phyloP scores from a whole-genome alignment of 2,888 invertebrate genomes.

The Tetanocera ferruginea region DNA sequence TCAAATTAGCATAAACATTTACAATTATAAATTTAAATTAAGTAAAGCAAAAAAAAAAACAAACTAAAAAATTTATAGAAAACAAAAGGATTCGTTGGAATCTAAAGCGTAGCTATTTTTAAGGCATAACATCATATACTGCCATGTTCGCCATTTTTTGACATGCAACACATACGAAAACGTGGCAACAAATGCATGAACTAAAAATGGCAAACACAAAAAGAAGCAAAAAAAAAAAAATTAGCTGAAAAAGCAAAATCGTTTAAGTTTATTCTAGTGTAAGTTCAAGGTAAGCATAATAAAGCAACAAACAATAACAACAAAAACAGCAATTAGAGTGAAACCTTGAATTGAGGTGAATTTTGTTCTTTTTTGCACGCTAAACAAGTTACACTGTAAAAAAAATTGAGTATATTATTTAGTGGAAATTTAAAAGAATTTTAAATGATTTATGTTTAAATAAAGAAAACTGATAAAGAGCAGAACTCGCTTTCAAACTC shows the following conservation, averaged over 20 bases:
- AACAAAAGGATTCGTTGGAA: neutral
- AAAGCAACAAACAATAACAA: constrained; percentile 22
- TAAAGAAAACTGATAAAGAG: no score
- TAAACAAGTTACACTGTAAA: neutral
- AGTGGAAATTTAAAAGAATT: no score
- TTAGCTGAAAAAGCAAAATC: neutral
- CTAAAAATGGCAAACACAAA: neutral
- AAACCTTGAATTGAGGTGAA: constrained; percentile 25
- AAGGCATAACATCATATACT: neutral
- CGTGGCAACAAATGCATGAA: neutral
- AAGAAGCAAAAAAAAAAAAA: neutral
- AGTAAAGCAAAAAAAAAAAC: neutral
- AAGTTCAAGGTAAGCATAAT: constrained; percentile 39
- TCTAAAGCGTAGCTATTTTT: neutral
- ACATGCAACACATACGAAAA: neutral
- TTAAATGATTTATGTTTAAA: no score
- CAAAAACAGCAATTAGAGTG: constrained; percentile 16
- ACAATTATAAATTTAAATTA: neutral
- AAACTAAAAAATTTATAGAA: neutral
- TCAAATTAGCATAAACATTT: neutral
- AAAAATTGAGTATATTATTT: neutral
- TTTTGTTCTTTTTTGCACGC: neutral
- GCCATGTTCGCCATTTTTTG: neutral
- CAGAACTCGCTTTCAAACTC: no score
- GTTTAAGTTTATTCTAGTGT: constrained; percentile 36